These are phyloP conservation scores for Tetranychus piercei DNA, from an alignment of 2,888 invertebrate genomes.

Conservation along the genomic window DNA sequence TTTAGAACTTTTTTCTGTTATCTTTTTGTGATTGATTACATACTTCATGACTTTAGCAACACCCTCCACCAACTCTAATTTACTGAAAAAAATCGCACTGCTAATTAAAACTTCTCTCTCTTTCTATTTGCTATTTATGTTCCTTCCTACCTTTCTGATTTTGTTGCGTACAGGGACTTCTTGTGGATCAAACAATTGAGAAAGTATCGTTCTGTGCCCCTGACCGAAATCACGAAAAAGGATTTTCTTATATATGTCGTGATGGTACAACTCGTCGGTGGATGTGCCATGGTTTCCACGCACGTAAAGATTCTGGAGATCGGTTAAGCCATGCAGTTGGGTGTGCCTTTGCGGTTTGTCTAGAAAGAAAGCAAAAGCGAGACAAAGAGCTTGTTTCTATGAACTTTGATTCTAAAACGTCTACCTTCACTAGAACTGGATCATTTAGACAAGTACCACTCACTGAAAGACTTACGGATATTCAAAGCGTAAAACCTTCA, in stretches of 20 bases:
- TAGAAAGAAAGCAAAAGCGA: conserved; percentile 88
- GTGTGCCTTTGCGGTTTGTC: conserved; percentile 92
- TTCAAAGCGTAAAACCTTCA: conserved; percentile 39
- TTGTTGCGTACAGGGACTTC: conserved; percentile 47
- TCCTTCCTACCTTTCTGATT: background rate
- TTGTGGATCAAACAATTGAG: conserved; percentile 98
- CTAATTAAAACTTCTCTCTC: conserved; percentile 6
- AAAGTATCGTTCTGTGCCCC: conserved; percentile 99
- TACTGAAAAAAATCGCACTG: conserved; percentile 10
- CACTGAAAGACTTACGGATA: conserved; percentile 54
- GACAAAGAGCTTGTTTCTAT: conserved; percentile 81
- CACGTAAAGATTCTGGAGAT: conserved; percentile 87
- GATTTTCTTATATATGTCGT: conserved; percentile 95
- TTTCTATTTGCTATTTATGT: too few relatives aligned
- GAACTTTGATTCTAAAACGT: conserved; percentile 72
- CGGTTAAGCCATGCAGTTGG: conserved; percentile 96
- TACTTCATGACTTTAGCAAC: background rate
- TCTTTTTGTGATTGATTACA: conserved; percentile 9
- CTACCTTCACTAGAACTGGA: conserved; percentile 77
- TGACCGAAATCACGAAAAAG: conserved; percentile 88
- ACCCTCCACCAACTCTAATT: background rate
- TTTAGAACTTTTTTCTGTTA: conserved; percentile 5
- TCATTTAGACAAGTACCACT: conserved; percentile 70
- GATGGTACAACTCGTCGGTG: conserved; percentile 95
- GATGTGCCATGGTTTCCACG: conserved; percentile 99